Conservation (phyloP, 2,888 invertebrate species). For the Drosophila mimetica region DNA sequence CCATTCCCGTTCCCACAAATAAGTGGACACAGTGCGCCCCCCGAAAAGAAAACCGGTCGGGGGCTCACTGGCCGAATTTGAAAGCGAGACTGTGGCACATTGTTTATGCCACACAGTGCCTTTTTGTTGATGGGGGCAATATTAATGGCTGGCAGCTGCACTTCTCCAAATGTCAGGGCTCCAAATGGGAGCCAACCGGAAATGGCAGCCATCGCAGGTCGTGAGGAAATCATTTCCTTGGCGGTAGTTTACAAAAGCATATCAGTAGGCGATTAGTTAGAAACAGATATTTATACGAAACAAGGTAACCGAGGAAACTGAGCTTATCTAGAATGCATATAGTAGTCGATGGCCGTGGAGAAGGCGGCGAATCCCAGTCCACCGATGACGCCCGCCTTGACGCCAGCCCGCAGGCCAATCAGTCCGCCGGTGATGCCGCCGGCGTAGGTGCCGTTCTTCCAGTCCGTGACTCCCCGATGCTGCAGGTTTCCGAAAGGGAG, state of each 20-base stretch:
- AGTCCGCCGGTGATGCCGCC: conserved; percentile 97
- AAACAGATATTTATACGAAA: conserved; percentile 57
- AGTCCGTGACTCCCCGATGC: conserved; percentile 96
- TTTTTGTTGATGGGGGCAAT: conserved; percentile 47
- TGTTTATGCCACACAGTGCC: conserved; percentile 61
- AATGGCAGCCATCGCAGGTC: conserved; percentile 24
- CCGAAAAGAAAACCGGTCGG: conserved; percentile 50
- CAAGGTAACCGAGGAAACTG: conserved; percentile 7
- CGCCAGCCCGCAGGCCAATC: conserved; percentile 94
- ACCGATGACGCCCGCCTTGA: conserved; percentile 96
- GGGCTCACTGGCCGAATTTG: conserved; percentile 68
- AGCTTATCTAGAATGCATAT: conserved; percentile 88
- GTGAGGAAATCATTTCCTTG: conserved; percentile 39
- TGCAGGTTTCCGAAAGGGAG: conserved; percentile 66
- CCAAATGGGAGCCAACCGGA: conserved; percentile 37
- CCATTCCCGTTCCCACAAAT: conserved; percentile 77
- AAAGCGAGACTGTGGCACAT: conserved; percentile 65
- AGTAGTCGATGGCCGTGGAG: conserved; percentile 98
- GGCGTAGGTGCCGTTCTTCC: conserved; percentile 98
- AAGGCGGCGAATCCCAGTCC: conserved; percentile 99
- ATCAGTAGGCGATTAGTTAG: conserved; percentile 38
- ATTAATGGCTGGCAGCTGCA: conserved; percentile 69
- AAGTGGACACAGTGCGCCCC: conserved; percentile 36
- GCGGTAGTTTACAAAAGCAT: conserved; percentile 37
- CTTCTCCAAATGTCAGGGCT: conserved; percentile 34